Conservation (phyloP, 1,140 invertebrate species). For the Archivesica marissinica region DNA sequence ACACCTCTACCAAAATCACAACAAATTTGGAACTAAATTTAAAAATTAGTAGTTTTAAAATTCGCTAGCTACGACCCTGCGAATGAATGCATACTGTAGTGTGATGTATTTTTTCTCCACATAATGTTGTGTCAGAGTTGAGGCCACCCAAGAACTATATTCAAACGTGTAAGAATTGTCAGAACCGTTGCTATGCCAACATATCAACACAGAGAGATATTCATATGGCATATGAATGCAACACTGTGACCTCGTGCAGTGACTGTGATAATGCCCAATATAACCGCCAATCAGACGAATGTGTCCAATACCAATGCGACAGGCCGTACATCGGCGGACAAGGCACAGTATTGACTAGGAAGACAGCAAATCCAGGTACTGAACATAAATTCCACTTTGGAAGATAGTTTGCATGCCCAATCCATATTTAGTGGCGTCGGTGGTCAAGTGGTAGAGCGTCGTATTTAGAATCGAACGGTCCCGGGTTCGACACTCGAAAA, state of each 20-base stretch:
- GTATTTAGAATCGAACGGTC: too few species aligned
- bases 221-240: neutral
- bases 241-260: neutral
- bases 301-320: conserved; percentile 25
- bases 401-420: too few species aligned
- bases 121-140: neutral
- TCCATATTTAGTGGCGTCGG: too few species aligned
- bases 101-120: too few species aligned
- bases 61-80: too few species aligned
- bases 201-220: neutral
- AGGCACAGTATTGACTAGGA: neutral
- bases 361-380: conserved; percentile 19
- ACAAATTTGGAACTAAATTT: too few species aligned
- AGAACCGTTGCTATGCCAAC: neutral
- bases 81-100: too few species aligned
- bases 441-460: too few species aligned
- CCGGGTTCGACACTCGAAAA: too few species aligned
- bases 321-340: neutral
- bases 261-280: neutral
- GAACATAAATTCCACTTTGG: neutral
- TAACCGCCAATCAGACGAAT: neutral
- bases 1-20: too few species aligned
- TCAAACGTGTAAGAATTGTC: conserved; percentile 25
- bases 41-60: too few species aligned
- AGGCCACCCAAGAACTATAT: neutral